Conservation (phyloP, 1,140 invertebrate species). For the silkworm (Bombyx mori) region ASM3026992v2 NC_085126.1:3583001-3583500, state of each 20-base stretch:
- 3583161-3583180: no score
- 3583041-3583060: slow-evolving; percentile 25
- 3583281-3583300: slow-evolving; percentile 12
- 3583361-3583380: slow-evolving; percentile 25
- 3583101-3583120: background rate
- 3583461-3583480: slow-evolving; percentile 1
- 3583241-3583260: no score
- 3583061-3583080: slow-evolving; percentile 18
- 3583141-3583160: no score
- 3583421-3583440: slow-evolving; percentile 8
- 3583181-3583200: no score
- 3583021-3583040: slow-evolving; percentile 44
- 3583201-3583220: no score
- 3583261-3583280: background rate
- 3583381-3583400: slow-evolving; percentile 22
- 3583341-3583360: slow-evolving; percentile 23
- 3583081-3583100: slow-evolving; percentile 16
- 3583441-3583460: slow-evolving; percentile 17
- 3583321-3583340: slow-evolving; percentile 28
- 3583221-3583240: no score
- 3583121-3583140: no score
- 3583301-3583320: slow-evolving; percentile 21
- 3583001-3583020: slow-evolving; percentile 37
- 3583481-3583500: slow-evolving; percentile 13
- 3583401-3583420: slow-evolving; percentile 7